These are phyloP conservation scores for Griposia aprilina DNA, from an alignment of 2,888 invertebrate species.

Conservation along the genomic window DNA sequence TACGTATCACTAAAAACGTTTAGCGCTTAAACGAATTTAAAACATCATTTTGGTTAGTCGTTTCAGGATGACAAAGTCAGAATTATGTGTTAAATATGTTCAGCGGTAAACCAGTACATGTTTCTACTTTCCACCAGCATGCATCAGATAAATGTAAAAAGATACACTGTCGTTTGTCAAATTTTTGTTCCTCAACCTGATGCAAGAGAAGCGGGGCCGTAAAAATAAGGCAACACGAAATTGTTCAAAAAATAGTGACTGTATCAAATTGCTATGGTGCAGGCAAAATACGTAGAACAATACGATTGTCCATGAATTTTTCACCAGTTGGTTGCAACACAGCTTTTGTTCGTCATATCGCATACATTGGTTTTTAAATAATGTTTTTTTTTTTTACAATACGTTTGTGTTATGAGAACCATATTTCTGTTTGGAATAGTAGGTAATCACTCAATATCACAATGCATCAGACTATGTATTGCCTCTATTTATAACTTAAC, in stretches of 20 bases:
- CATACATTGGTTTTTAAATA: neutral
- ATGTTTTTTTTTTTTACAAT: neutral
- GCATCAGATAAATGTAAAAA: neutral
- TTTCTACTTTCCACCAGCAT: neutral
- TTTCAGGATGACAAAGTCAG: neutral
- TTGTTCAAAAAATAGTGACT: neutral
- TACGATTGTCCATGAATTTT: slow-evolving; percentile 1
- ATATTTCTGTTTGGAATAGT: neutral
- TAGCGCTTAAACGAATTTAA: too few relatives aligned
- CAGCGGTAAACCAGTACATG: neutral
- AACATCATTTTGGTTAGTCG: neutral
- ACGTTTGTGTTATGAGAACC: neutral
- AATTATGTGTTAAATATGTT: neutral
- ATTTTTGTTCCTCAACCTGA: neutral
- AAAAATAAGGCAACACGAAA: neutral
- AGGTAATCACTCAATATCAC: neutral
- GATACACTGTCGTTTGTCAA: neutral
- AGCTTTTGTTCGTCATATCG: slow-evolving; percentile 1
- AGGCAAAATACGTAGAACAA: slow-evolving; percentile 9
- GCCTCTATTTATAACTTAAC: neutral
- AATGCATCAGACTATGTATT: neutral
- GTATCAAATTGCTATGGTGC: neutral
- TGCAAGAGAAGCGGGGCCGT: neutral
- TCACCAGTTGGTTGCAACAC: neutral
- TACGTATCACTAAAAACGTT: too few relatives aligned